These are phyloP conservation scores for Epizoanthus scotinus DNA, from an alignment of 92 coral and sea anemone genomes.

Conservation along the genomic window DNA sequence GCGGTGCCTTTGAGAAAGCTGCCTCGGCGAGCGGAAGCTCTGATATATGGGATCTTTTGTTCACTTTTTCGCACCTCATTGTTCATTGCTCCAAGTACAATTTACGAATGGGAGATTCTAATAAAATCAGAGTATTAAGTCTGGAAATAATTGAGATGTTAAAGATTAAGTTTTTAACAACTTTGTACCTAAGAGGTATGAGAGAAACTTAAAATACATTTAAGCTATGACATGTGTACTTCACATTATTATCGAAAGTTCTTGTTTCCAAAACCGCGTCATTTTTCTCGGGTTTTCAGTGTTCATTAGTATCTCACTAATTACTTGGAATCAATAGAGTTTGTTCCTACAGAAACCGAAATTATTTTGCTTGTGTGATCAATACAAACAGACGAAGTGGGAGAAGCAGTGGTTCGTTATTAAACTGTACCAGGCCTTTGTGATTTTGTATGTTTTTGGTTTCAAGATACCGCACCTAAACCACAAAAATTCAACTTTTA, in stretches of 20 bases:
- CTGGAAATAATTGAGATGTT: slow-evolving; percentile 13
- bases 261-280: neutral
- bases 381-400: slow-evolving; percentile 20
- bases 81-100: slow-evolving; percentile 4
- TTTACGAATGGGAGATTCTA: neutral
- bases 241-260: neutral
- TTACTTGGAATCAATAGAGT: too few relatives aligned
- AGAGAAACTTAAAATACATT: neutral
- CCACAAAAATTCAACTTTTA: slow-evolving; percentile 19
- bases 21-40: neutral
- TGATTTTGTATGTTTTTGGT: neutral
- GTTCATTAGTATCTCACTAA: too few relatives aligned
- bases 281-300: slow-evolving; percentile 3
- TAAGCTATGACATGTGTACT: neutral
- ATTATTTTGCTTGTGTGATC: slow-evolving; percentile 20
- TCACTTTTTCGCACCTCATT: slow-evolving; percentile 9
- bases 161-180: slow-evolving; percentile 7
- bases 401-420: neutral
- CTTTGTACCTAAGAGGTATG: neutral
- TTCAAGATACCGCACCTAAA: slow-evolving; percentile 8
- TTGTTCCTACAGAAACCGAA: neutral
- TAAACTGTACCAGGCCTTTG: slow-evolving; percentile 23
- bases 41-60: slow-evolving; percentile 15
- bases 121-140: slow-evolving; percentile 1
- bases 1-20: slow-evolving; percentile 19